Conservation (phyloP, 2,888 invertebrate genomes). For the Eupithecia subfuscata region DNA sequence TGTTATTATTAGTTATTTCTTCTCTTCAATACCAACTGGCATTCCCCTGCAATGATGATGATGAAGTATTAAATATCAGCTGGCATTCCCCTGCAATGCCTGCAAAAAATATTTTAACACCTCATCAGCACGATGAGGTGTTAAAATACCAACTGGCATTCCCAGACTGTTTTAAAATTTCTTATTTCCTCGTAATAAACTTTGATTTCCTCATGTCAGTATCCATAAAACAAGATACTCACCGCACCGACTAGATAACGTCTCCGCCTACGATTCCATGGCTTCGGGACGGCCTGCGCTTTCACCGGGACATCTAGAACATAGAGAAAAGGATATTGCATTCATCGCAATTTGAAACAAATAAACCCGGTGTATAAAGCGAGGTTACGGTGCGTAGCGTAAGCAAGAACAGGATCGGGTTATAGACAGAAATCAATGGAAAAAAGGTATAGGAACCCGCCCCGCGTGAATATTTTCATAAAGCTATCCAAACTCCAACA, state of each 20-base stretch:
- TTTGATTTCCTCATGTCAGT: not conserved
- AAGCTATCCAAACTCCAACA: no score
- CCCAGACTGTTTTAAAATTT: not conserved
- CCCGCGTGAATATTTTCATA: not conserved
- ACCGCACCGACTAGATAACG: slow-evolving; percentile 56
- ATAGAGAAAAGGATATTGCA: slow-evolving; percentile 40
- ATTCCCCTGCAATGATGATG: not conserved
- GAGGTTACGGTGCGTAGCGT: not conserved
- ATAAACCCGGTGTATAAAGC: not conserved
- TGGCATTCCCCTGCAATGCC: not conserved
- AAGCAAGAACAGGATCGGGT: not conserved
- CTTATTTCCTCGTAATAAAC: not conserved
- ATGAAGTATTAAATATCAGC: not conserved
- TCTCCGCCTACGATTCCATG: slow-evolving; percentile 65
- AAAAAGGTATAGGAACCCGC: not conserved
- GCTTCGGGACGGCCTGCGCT: slow-evolving; percentile 51
- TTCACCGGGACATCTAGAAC: slow-evolving; percentile 73
- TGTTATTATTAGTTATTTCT: no score
- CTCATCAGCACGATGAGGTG: no score
- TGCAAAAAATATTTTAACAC: no score
- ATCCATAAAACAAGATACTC: slow-evolving; percentile 40
- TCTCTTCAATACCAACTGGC: no score
- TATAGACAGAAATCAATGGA: not conserved
- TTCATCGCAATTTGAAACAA: slow-evolving; percentile 2
- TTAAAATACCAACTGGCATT: slow-evolving; percentile 2